Evolutionary conservation across 2,113 vertebrate genomes (phyloP).

Genomic region (Forbesichthys agassizii): DNA sequence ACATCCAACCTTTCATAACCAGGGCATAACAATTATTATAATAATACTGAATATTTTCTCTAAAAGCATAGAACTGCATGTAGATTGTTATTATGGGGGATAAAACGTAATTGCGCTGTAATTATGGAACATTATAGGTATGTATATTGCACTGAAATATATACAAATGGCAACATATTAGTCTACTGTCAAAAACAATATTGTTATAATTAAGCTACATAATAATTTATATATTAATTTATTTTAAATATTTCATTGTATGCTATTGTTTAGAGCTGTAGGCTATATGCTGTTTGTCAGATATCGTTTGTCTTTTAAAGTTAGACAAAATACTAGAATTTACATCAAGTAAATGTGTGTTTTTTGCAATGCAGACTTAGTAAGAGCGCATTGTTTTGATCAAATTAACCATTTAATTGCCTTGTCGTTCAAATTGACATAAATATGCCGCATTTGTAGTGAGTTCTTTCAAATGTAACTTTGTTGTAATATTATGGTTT

Average conservation of each 20-base stretch:
- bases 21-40: constrained; percentile 25
- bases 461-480: too few relatives aligned
- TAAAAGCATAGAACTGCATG: constrained; percentile 10
- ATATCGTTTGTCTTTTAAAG: background rate
- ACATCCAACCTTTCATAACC: constrained; percentile 25
- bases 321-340: too few relatives aligned
- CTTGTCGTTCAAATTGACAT: too few relatives aligned
- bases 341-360: too few relatives aligned
- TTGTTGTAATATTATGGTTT: too few relatives aligned
- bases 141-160: background rate
- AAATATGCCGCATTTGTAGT: too few relatives aligned
- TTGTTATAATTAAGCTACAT: background rate
- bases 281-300: background rate
- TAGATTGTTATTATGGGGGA: constrained; percentile 8
- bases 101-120: background rate
- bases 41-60: constrained; percentile 19
- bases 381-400: too few relatives aligned
- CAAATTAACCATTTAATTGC: too few relatives aligned
- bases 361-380: too few relatives aligned
- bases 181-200: background rate
- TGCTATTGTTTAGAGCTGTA: background rate
- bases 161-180: background rate
- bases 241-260: background rate
- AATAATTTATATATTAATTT: background rate
- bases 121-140: background rate